Evolutionary conservation across 2,888 invertebrate species (phyloP).

Genomic region (Platycnemis pennipes): DNA sequence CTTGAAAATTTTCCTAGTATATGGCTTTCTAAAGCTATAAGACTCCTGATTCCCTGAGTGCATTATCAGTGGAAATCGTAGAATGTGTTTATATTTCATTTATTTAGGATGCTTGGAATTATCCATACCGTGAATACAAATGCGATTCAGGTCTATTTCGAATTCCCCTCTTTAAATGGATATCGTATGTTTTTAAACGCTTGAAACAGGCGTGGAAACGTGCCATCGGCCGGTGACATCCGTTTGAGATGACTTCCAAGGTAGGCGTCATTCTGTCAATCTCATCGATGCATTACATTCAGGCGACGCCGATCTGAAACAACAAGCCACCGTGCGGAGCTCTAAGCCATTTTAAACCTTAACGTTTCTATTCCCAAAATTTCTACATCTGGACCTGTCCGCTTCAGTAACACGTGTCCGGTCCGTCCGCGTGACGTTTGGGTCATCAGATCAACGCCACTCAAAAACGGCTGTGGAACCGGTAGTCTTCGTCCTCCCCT

Average conservation of each 20-base stretch:
- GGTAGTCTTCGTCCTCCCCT: neutral
- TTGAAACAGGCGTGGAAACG: neutral
- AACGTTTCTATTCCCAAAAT: neutral
- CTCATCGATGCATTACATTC: neutral
- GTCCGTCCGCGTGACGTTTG: neutral
- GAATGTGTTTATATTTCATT: no score
- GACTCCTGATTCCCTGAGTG: no score
- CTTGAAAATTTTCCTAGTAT: no score
- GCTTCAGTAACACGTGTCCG: neutral
- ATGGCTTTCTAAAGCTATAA: no score
- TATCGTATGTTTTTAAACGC: neutral
- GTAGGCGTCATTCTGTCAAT: neutral
- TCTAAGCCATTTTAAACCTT: neutral
- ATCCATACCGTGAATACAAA: no score
- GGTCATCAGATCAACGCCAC: neutral
- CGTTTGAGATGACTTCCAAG: neutral
- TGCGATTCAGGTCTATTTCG: no score
- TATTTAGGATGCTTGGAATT: no score
- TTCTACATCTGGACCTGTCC: constrained; percentile 32
- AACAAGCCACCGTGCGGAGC: neutral
- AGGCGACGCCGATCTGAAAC: neutral
- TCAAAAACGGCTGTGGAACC: neutral
- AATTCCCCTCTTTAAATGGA: no score
- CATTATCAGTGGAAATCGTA: no score
- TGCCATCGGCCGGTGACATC: neutral